Evolutionary conservation across 2,888 invertebrate species (phyloP), one percentile per base, ranked within the genome.

Genomic region (Leptopilina myrica): DNA sequence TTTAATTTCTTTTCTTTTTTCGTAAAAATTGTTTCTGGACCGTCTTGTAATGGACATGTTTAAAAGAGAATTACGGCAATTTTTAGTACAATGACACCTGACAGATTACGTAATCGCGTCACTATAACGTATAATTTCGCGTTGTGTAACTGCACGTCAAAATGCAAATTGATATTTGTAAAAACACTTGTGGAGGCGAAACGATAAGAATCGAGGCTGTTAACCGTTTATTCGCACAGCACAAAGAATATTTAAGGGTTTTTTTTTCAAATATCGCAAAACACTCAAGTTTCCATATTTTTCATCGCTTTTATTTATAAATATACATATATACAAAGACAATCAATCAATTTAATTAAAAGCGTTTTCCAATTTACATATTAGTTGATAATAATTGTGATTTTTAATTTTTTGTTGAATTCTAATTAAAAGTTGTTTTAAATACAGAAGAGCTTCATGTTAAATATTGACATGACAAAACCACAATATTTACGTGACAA

Each of bases 91-190:
- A 56, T 73, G 73, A 73, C 56, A 73, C 73, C 20, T n/a, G 2
- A 26, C 43, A 43, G 14, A 73, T 73, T 73, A 33, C 73, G 56
- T 73, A 73, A 73, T 73, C 56, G 53, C 9, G 53, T 56, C 33
- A 15, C 53, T 56, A 73, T 56, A 73, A 73, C 56, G 33, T 73
- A 73, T 73, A 73, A 33, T 73, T 73, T 73, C 26, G 9, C 33
- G 53, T n/a, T 56, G 53, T n/a, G 73, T 53, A 73, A 73, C 9
- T n/a, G 53, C 14, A 26, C 53, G 49, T 33, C 69, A 56, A 69
- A 56, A 73, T 56, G 53, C 56, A 56, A 40, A 73, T 15, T 49
- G 49, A 20, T 20, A 26, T 73, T 40, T 73, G 56, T 4, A 73
- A 53, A 73, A 56, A 26, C 33, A 56, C 33, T n/a, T 69, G 53